phyloP scores from a whole-genome alignment of 92 coral and sea anemone genomes.

The Palythoa grandis region DNA sequence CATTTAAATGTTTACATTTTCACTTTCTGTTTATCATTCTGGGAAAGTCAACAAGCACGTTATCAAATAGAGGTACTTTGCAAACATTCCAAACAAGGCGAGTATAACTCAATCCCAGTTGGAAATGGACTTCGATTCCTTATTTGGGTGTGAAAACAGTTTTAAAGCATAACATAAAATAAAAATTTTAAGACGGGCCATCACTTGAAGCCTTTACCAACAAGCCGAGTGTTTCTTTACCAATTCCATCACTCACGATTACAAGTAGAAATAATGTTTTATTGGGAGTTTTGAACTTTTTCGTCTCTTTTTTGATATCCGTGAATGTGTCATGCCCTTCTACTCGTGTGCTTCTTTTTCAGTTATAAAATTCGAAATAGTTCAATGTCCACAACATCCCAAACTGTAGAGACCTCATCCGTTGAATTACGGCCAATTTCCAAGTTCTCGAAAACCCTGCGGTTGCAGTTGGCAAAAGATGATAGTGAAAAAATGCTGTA shows the following conservation, averaged over 20 bases:
- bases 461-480: background rate
- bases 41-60: slow-evolving; percentile 33
- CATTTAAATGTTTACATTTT: slow-evolving; percentile 26
- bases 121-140: background rate
- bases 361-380: background rate
- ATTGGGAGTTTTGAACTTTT: no score
- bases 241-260: no score
- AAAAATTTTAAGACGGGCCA: background rate
- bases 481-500: no score
- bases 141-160: background rate
- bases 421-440: background rate
- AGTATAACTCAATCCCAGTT: background rate
- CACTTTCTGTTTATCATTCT: slow-evolving; percentile 20
- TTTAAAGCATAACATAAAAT: background rate
- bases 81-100: slow-evolving; percentile 4
- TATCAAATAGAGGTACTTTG: background rate
- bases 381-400: background rate
- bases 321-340: no score
- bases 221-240: no score
- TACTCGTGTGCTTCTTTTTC: background rate
- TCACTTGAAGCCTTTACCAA: no score
- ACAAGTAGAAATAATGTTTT: no score
- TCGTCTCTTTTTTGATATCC: no score
- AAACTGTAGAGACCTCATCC: background rate
- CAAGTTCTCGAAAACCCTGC: background rate